Evolutionary conservation across 2,888 invertebrate species (phyloP), one percentile per base, ranked within the genome.

Genomic region (Panopea generosa): DNA sequence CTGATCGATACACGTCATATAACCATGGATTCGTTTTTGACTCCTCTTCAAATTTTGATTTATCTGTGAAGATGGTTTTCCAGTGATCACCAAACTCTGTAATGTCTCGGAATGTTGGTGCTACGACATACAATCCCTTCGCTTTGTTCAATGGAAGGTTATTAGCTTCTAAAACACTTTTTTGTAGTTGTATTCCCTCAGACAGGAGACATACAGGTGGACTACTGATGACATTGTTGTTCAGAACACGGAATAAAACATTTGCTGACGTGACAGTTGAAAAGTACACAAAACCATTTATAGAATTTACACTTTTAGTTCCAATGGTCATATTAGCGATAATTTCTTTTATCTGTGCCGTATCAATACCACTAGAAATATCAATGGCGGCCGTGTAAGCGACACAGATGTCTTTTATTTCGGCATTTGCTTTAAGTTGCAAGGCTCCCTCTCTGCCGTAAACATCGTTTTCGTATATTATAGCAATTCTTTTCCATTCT

Each of bases 401-500:
- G 11, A 84, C 66, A 68, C 85, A 85, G 24, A 85, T 77, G 9
- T 67, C 45, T 16, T 67, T 50, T 16, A 38, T n/a, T 9, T 69
- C 33, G 1, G 77, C 63, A 9, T 33, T 57, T 0, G 18, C 11
- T 33, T 52, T 70, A 3, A 86, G 29, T 7, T 57, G 45, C 2
- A 22, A 20, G 9, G 62, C 69, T 0, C 60, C 76, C n/a, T 78
- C 72, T 2, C 45, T 47, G 0, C 86, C 86, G 43, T 85, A 84
- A 2, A 65, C 47, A 43, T 82, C 78, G 27, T 82, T 69, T 16
- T 80, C 81, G 45, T 83, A 83, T 7, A 84, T 56, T 2, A 85
- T 67, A n/a, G 82, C 86, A 14, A 86, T 78, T 45, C 84, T 71
- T 45, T 83, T 86, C 86, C 86, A 86, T 43, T 74, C 65, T 6